Evolutionary conservation across 2,113 vertebrate genomes (phyloP), one percentile per base, ranked within the genome.

Genomic region (Dascyllus trimaculatus): DNA sequence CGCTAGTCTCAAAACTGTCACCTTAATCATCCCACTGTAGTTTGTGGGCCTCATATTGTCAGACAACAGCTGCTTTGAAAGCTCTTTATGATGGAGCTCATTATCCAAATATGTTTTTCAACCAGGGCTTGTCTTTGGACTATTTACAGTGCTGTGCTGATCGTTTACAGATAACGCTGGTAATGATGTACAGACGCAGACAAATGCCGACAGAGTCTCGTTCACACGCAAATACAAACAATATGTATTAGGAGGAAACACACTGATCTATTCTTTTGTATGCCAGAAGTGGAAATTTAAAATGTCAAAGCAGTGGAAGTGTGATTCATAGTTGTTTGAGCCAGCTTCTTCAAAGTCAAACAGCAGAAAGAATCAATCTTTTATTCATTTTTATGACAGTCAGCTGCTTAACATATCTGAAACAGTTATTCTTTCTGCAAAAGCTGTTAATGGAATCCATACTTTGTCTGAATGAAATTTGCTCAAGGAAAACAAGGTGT

Each of bases 231-330:
- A 7, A 70, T 6, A 19, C 38, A 49, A 75, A 48, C n/a, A 69
- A 5, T 0, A 38, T 21, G 51, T 52, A 10, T 29, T n/a, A 17
- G 53, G 17, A 22, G 61, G n/a, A 65, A 5, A 8, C 24, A 17
- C 29, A 46, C 17, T 22, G 4, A 58, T 84, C 4, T 13, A 35
- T 35, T 43, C 6, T 56, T 21, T 11, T 64, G 18, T 4, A 18
- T 49, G 52, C 4, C 8, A 40, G 51, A 7, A 58, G 35, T 74
- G 26, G 22, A 4, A 68, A 64, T 58, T 67, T n/a, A 59, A 54
- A 10, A 53, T 21, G 43, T 69, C 68, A 74, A 0, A 14, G 70
- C 69, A 43, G 70, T 72, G 63, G 63, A 63, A 35, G 38, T 60
- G 3, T 52, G 43, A 85, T 67, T 72, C 62, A 57, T 17, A 52